Percentiles rank a stretch among this genome's conserved stretches.
Evolutionary conservation across 2,797 vertebrate genomes (phyloP).

Genomic region (Lepidocolaptes lacrymiger): DNA sequence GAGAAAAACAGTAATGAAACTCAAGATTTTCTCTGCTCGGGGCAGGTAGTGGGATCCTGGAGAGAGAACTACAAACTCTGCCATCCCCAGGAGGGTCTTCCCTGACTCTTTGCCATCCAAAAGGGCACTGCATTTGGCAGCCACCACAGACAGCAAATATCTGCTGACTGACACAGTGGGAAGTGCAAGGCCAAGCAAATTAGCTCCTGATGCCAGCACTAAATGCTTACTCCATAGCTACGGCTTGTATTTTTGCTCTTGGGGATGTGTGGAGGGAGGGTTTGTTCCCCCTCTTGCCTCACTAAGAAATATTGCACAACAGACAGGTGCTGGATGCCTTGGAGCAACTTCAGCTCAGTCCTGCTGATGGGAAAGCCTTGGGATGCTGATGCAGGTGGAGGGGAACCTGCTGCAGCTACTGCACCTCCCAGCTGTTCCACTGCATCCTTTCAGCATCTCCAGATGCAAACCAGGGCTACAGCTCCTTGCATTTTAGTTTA

Average conservation of each 20-base stretch:
- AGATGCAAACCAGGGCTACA: neutral
- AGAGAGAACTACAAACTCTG: neutral
- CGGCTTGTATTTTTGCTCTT: neutral
- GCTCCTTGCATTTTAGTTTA: neutral
- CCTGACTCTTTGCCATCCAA: neutral
- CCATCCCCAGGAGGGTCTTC: neutral
- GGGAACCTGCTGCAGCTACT: neutral
- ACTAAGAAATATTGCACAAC: neutral
- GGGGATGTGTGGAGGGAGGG: neutral
- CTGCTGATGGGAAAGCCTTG: neutral
- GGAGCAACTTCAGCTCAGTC: neutral
- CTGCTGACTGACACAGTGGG: neutral
- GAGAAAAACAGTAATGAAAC: neutral
- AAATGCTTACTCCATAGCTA: conserved; percentile 8
- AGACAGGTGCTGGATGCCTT: neutral
- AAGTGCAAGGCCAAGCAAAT: conserved; percentile 12
- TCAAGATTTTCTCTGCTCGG: neutral
- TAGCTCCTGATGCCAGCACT: rapidly evolving
- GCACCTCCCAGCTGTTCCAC: neutral
- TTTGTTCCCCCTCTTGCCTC: neutral
- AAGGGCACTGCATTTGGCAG: neutral
- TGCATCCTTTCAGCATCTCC: neutral
- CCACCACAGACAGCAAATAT: neutral
- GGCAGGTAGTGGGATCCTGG: neutral
- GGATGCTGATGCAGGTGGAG: neutral